phyloP scores from a whole-genome alignment of 2,797 vertebrate genomes.

The Chelon auratus region DNA sequence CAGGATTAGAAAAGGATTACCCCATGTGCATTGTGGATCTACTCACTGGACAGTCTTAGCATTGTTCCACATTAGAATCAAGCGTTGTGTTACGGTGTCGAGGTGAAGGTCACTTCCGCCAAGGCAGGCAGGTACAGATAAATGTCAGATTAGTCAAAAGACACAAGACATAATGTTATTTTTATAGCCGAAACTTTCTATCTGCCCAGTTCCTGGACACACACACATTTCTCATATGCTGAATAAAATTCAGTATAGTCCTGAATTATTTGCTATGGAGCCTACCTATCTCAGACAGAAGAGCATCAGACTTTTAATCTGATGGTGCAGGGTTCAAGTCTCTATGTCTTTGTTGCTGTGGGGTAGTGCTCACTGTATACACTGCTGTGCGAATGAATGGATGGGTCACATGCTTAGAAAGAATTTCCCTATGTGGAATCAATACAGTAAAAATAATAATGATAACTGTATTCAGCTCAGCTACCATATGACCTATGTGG shows the following conservation, averaged over 20 bases:
- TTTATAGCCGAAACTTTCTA: background rate
- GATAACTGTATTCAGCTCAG: too few relatives aligned
- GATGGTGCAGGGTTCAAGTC: too few relatives aligned
- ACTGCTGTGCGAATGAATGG: too few relatives aligned
- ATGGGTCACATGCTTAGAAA: too few relatives aligned
- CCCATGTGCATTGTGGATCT: background rate
- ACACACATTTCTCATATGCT: background rate
- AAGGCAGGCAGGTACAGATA: background rate
- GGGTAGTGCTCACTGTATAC: too few relatives aligned
- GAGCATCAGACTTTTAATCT: too few relatives aligned
- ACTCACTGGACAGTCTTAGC: background rate
- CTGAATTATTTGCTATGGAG: too few relatives aligned
- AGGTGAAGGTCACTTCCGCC: background rate
- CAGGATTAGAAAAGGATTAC: constrained; percentile 61
- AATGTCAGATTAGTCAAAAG: background rate
- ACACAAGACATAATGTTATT: background rate
- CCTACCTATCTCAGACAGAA: too few relatives aligned
- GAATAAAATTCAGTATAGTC: background rate
- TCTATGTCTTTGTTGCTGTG: too few relatives aligned
- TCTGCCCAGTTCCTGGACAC: background rate
- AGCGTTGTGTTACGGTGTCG: background rate
- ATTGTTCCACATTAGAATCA: constrained; percentile 9
- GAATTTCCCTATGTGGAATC: too few relatives aligned
- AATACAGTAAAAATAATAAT: too few relatives aligned
- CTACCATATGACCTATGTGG: background rate